A percentile compares a stretch with the other conserved stretches of the same genome.
Evolutionary conservation across 2,113 vertebrate species (phyloP).

Genomic region (Reinhardtius hippoglossoides): DNA sequence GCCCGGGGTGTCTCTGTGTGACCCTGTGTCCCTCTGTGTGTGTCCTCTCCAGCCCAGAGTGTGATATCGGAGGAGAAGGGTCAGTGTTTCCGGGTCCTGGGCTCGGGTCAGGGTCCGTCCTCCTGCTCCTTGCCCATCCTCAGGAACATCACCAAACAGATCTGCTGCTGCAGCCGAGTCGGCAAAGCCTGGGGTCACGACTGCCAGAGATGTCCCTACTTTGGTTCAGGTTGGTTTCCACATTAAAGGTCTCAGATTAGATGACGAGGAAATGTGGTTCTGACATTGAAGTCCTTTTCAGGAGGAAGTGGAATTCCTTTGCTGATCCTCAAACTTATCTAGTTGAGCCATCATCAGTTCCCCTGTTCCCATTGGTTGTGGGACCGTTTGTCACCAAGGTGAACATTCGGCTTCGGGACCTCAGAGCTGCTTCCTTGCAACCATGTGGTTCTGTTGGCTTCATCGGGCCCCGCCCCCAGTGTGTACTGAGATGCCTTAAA

Average conservation of each 20-base stretch:
- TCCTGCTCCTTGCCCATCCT: constrained; percentile 90
- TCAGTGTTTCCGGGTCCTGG: constrained; percentile 89
- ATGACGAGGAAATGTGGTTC: neutral
- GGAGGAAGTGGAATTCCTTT: too few relatives aligned
- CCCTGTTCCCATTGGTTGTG: too few relatives aligned
- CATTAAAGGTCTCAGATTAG: neutral
- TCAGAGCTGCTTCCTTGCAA: too few relatives aligned
- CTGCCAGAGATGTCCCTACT: constrained; percentile 89
- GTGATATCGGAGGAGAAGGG: constrained; percentile 90
- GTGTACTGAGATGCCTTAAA: too few relatives aligned
- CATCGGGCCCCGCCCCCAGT: too few relatives aligned
- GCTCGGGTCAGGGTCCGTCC: constrained; percentile 65
- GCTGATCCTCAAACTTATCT: too few relatives aligned
- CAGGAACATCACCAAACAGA: constrained; percentile 95
- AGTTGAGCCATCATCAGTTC: too few relatives aligned
- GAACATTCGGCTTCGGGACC: too few relatives aligned
- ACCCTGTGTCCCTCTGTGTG: neutral
- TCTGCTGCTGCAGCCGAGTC: constrained; percentile 98
- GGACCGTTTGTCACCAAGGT: too few relatives aligned
- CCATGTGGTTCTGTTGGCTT: too few relatives aligned
- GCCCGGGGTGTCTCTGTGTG: neutral
- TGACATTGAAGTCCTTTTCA: too few relatives aligned
- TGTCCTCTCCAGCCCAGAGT: constrained; percentile 83
- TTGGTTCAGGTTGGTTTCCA: constrained; percentile 81
- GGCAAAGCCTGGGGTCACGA: constrained; percentile 94